Base-by-base conservation (phyloP, 1,140 invertebrate species). In the Frieseomelitta varia region DNA sequence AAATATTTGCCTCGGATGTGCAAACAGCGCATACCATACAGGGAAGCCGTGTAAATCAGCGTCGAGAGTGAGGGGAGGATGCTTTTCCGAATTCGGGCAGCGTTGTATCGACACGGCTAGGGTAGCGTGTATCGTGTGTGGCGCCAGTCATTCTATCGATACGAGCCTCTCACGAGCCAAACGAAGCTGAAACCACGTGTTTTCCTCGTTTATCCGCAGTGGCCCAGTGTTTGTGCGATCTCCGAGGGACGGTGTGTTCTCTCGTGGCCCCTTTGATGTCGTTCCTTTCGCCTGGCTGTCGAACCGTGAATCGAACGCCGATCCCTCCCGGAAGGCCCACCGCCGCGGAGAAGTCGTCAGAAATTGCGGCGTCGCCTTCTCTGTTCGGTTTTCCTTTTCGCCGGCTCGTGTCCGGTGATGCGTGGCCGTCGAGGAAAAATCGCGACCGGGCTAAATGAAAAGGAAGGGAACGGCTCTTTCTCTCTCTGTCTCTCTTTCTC, bases 141-240 rank as follows among this genome's bases (percentile, higher is more conserved):
- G 39, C 67, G 75, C 65, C 67, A 71, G 55, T 84, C 75, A 84
- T 84, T 79, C 75, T 79, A 84, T 79, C 81, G 81, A 79, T 39
- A 79, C 34, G n/a, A 34, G 34, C 24, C 17, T 47, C 76, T 47
- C n/a, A 47, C 39, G 63, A 27, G 81, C 39, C 69, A 74, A 71
- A 53, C 81, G 39, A 83, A 69, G 63, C 81, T 27, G 81, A 83
- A 83, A 78, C 81, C 81, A 83, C 74, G 81, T 68, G 81, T 83
- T 83, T 78, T 77, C 74, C 47, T 74, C 58, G 71, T 74, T 27
- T 30, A 73, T 34, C 47, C 27, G n/a, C 17, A n/a, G 14, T 30
- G 74, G 65, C 47, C 39, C 65, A 4, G 27, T 51, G 55, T 69
- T 21, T 63, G 69, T 24, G 39, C 39, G 68, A 80, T 80, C 79